Conservation (phyloP, 2,888 invertebrate genomes). For the Stenichneumon culpator region DNA sequence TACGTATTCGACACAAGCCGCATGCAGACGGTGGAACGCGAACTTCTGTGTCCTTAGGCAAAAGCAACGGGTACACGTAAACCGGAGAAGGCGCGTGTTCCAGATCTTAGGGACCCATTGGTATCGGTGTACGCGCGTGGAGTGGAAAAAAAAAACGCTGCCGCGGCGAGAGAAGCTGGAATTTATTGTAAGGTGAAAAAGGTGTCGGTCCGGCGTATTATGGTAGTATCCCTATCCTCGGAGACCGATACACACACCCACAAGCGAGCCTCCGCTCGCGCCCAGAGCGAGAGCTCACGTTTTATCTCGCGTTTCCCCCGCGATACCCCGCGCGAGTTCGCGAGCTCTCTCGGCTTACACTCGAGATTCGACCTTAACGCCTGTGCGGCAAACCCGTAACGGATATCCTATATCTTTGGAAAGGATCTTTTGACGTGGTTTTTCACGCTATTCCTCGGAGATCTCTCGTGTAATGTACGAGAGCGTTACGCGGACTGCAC, state of each 20-base stretch:
- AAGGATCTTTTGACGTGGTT: conserved; percentile 77
- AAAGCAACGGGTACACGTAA: conserved; percentile 33
- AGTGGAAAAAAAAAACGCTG: background rate
- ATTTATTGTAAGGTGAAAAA: conserved; percentile 54
- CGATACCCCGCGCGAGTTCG: conserved; percentile 14
- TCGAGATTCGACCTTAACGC: conserved; percentile 78
- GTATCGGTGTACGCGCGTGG: conserved; percentile 6
- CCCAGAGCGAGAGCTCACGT: conserved; percentile 42
- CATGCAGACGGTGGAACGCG: conserved; percentile 2
- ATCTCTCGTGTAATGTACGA: conserved; percentile 60
- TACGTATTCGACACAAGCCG: conserved; percentile 17
- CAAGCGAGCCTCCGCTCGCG: conserved; percentile 36
- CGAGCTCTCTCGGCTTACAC: conserved; percentile 49
- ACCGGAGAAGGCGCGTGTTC: conserved; percentile 67
- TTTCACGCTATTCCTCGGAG: conserved; percentile 71
- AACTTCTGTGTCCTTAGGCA: conserved; percentile 56
- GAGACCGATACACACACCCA: conserved; percentile 23
- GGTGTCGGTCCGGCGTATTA: conserved; percentile 58
- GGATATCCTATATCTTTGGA: conserved; percentile 80
- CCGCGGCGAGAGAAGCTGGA: conserved; percentile 29
- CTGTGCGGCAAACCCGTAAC: conserved; percentile 77
- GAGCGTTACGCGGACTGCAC: conserved; percentile 57
- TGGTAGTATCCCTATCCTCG: conserved; percentile 54
- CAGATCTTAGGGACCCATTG: conserved; percentile 64
- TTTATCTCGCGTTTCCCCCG: conserved; percentile 61